phyloP scores from a whole-genome alignment of 2,113 vertebrate species.

The Hystrix brachyura region DNA sequence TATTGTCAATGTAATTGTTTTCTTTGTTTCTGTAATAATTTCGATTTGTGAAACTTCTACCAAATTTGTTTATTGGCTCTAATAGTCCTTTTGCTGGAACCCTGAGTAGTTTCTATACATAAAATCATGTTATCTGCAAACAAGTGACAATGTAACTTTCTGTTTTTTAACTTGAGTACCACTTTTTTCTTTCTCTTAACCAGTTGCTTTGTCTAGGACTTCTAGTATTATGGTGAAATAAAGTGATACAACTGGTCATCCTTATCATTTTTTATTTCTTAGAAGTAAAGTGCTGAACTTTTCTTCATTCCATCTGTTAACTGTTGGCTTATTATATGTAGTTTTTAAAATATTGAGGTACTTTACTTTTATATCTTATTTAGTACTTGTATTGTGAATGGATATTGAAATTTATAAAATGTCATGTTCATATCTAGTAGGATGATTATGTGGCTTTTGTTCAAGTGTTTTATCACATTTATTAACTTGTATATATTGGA shows the following conservation, averaged over 20 bases:
- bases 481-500: background rate
- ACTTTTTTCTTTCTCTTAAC: background rate
- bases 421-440: background rate
- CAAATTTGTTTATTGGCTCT: background rate
- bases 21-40: background rate
- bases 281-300: background rate
- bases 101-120: background rate
- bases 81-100: background rate
- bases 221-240: background rate
- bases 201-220: background rate
- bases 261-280: background rate
- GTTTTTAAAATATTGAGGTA: background rate
- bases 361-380: background rate
- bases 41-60: background rate
- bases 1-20: background rate
- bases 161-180: background rate
- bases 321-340: background rate
- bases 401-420: background rate
- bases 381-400: background rate
- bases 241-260: background rate
- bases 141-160: background rate
- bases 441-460: background rate
- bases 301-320: background rate
- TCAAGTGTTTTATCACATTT: background rate
- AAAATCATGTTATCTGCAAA: background rate